Evolutionary conservation across 2,888 invertebrate genomes (phyloP).

Genomic region (Oxycera nigricornis): DNA sequence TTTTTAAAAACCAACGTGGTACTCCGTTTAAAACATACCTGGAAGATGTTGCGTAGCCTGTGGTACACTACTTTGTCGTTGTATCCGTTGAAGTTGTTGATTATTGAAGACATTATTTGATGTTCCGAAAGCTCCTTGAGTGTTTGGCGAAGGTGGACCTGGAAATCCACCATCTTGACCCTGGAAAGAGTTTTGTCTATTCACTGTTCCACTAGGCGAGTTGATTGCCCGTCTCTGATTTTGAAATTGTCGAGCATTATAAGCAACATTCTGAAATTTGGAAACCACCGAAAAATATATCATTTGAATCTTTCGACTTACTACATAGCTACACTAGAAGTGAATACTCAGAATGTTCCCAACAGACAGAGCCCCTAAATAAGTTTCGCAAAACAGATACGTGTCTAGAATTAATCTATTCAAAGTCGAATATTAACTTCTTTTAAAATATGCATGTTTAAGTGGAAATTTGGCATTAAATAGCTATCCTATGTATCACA

Average conservation of each 20-base stretch:
- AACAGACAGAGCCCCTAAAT: too few relatives aligned
- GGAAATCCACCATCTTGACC: constrained; percentile 51
- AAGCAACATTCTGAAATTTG: constrained; percentile 55
- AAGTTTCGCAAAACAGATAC: too few relatives aligned
- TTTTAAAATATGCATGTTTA: too few relatives aligned
- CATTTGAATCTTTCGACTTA: background rate
- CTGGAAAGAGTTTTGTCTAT: constrained; percentile 60
- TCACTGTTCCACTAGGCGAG: constrained; percentile 57
- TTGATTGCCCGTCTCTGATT: constrained; percentile 59
- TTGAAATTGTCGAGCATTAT: constrained; percentile 57
- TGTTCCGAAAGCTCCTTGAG: constrained; percentile 55
- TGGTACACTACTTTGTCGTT: constrained; percentile 60
- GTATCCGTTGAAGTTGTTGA: constrained; percentile 58
- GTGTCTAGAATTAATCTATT: too few relatives aligned
- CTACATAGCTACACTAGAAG: too few relatives aligned
- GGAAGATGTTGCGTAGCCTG: constrained; percentile 62
- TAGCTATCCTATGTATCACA: too few relatives aligned
- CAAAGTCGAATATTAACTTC: too few relatives aligned
- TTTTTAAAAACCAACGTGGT: background rate
- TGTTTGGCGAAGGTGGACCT: constrained; percentile 54
- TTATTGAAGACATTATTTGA: constrained; percentile 55
- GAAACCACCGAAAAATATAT: background rate
- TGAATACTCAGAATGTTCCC: too few relatives aligned
- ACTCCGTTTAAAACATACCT: constrained; percentile 52
- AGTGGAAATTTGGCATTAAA: too few relatives aligned